These are phyloP conservation scores for Dasyornis broadbenti DNA, from an alignment of 2,113 vertebrate species.

Conservation along the genomic window DNA sequence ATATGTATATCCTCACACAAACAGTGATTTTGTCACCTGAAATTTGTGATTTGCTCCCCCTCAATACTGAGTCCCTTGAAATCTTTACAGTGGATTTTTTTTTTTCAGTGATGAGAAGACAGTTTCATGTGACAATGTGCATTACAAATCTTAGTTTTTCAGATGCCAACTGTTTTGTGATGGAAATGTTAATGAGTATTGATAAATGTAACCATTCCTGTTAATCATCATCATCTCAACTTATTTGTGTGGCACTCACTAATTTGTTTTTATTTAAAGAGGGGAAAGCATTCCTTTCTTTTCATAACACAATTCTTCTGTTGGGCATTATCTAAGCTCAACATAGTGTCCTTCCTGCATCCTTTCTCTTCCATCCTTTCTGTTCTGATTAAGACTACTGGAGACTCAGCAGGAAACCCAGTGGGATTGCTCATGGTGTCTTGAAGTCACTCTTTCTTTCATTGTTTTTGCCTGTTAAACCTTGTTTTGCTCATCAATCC, in stretches of 20 bases:
- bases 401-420: background rate
- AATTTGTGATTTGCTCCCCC: background rate
- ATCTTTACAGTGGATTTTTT: background rate
- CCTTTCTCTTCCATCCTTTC: background rate
- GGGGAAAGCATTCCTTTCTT: background rate
- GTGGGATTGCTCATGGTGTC: background rate
- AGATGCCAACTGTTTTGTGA: background rate
- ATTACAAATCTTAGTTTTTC: background rate
- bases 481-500: background rate
- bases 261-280: background rate
- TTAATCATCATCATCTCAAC: background rate
- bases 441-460: background rate
- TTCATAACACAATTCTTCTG: background rate
- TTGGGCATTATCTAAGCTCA: background rate
- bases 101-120: background rate
- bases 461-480: background rate
- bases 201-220: background rate
- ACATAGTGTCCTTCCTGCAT: background rate
- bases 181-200: background rate
- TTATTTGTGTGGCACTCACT: background rate
- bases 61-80: background rate
- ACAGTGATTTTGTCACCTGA: background rate
- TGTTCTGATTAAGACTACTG: slow-evolving; percentile 3
- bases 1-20: background rate
- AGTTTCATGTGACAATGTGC: background rate